A percentile compares a stretch with the other conserved stretches of the same genome.
These are phyloP conservation scores for Anabacerthia variegaticeps DNA, from an alignment of 2,797 vertebrate genomes.

Conservation along the genomic window DNA sequence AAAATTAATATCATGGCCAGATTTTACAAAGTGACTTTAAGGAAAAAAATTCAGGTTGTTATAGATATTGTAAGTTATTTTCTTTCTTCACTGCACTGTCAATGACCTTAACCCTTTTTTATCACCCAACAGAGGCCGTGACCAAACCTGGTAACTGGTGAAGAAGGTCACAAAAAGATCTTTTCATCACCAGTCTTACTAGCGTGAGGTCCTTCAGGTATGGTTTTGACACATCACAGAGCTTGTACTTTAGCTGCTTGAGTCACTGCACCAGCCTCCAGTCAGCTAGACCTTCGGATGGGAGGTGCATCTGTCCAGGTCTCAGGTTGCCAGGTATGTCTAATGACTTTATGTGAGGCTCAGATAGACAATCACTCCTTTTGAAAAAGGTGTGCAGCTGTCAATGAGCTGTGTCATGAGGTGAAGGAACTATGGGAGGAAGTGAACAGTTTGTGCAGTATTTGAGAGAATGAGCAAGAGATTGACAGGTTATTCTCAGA, in stretches of 20 bases:
- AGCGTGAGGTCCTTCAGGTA: background rate
- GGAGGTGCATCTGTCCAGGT: background rate
- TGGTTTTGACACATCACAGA: accelerated
- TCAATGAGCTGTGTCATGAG: background rate
- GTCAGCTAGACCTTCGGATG: background rate
- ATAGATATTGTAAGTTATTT: background rate
- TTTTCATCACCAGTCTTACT: background rate
- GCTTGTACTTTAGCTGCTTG: background rate
- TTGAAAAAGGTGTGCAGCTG: background rate
- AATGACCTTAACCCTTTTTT: background rate
- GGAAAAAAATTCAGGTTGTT: background rate
- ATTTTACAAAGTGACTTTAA: background rate
- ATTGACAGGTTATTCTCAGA: background rate
- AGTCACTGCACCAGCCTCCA: background rate
- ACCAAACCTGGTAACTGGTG: background rate
- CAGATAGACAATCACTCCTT: background rate
- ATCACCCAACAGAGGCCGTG: background rate
- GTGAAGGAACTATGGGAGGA: background rate
- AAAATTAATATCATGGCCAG: background rate
- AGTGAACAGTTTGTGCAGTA: background rate
- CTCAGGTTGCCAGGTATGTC: background rate
- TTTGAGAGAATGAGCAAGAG: background rate
- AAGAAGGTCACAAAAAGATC: background rate
- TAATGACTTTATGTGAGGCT: background rate
- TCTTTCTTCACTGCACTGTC: background rate